Percentiles rank a stretch among this genome's conserved stretches.
Conservation (phyloP, 2,113 vertebrate genomes). For the Chaenogobius annularis region DNA sequence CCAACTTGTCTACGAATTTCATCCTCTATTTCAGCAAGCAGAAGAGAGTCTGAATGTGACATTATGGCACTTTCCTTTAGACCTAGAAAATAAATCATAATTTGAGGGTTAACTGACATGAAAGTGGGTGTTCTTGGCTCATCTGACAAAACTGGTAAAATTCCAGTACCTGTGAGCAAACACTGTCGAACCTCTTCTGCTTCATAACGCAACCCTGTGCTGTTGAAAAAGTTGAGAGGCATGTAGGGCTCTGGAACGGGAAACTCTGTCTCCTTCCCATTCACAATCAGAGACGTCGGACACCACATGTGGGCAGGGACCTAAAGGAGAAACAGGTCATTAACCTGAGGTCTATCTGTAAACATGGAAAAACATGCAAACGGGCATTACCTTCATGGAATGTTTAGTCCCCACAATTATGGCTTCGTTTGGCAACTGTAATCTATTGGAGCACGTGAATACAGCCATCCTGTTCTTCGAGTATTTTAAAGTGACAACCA, state of each 20-base stretch:
- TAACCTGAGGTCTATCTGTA: background rate
- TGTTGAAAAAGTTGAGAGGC: conserved; percentile 75
- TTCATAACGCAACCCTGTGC: conserved; percentile 81
- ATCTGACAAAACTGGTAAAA: background rate
- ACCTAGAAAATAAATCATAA: conserved; percentile 55
- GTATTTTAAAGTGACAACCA: conserved; percentile 75
- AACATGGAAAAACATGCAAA: background rate
- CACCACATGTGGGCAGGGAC: conserved; percentile 77
- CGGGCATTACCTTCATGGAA: conserved; percentile 71
- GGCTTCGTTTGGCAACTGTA: conserved; percentile 70
- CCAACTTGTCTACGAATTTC: conserved; percentile 79
- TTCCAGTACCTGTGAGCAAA: conserved; percentile 78
- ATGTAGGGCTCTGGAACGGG: conserved; percentile 71
- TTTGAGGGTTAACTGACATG: background rate
- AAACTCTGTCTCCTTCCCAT: conserved; percentile 73
- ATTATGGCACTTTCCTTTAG: conserved; percentile 84
- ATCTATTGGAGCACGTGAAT: conserved; percentile 60
- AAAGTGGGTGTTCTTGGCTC: background rate
- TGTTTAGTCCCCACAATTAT: conserved; percentile 79
- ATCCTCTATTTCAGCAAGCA: conserved; percentile 80
- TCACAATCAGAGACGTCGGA: conserved; percentile 77
- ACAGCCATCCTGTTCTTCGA: conserved; percentile 75
- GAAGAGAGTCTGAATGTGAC: conserved; percentile 79
- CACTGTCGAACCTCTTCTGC: conserved; percentile 84
- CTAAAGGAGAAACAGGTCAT: conserved; percentile 55